Base-by-base conservation (phyloP, 2,888 invertebrate genomes). In the Diplazon laetatorius region DNA sequence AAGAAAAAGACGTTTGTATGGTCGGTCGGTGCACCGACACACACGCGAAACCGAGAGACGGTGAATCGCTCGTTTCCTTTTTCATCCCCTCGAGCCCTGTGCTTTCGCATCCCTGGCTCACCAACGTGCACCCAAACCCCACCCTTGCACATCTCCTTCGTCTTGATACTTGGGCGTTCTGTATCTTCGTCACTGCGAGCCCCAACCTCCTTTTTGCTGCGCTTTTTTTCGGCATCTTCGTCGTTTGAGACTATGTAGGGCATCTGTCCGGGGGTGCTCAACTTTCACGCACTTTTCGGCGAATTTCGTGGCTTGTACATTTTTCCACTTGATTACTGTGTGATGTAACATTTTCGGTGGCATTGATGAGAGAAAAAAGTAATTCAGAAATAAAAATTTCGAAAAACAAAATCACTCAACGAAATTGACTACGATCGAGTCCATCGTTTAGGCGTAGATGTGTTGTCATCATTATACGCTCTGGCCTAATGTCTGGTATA, bases 201-300 rank as follows among this genome's bases (percentile, higher is more conserved):
- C 63, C 20, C 16, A 44, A 44, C 42, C 68, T 62, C 44, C 57
- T 60, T 48, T 5, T 22, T 22, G 20, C 18, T 18, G 18, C 18
- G 12, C 48, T 52, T 55, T 59, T 9, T 68, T 25, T 52, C 68
- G n/a, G n/a, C 35, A 55, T 46, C 46, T 42, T 52, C 52, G 65
- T 50, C 22, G 63, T 68, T 48, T 44, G 1, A 37, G 52, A 66
- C 84, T 87, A 89, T 89, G 87, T 89, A 88, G 89, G 89, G 78
- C 89, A 89, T 86, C 85, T 84, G 87, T 85, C 82, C 86, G 86
- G 6, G 4, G 30, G 85, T 87, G 87, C 87, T 88, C 87, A 88
- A 89, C 88, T 85, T 85, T 84, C 83, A 88, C 87, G 89, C 89
- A 88, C 83, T 82, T 80, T n/a, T 80, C 62, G 4, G 39, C 3